phyloP scores from a whole-genome alignment of 1,140 invertebrate species.

The Dryas iulia region DNA sequence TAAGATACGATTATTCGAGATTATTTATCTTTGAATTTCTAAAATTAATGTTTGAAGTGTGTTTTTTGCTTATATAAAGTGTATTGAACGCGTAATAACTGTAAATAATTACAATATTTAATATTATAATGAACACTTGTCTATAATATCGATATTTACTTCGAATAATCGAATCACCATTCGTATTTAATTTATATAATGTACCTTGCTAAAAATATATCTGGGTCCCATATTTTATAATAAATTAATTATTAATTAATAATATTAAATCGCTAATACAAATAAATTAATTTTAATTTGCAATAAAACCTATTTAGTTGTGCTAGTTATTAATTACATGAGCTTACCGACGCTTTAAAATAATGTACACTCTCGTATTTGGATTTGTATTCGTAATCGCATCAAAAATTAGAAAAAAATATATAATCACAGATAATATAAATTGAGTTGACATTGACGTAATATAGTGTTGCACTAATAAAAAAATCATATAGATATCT shows the following conservation, averaged over 20 bases:
- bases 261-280: background rate
- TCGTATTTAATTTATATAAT: conserved; percentile 31
- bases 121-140: background rate
- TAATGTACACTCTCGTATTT: background rate
- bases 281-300: background rate
- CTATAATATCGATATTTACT: background rate
- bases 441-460: background rate
- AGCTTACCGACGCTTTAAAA: conserved; percentile 66
- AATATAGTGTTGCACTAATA: background rate
- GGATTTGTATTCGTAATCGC: background rate
- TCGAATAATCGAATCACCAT: background rate
- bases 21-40: background rate
- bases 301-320: background rate
- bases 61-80: background rate
- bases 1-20: conserved; percentile 2
- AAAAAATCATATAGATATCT: no score
- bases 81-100: background rate
- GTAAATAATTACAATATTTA: background rate
- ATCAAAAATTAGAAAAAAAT: conserved; percentile 1
- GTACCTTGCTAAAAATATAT: conserved; percentile 1
- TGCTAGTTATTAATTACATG: conserved; percentile 49
- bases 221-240: background rate
- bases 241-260: conserved; percentile 30
- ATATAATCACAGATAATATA: conserved; percentile 5
- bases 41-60: background rate